Base-by-base conservation (phyloP, 2,113 vertebrate species). In the Sterrhoptilus dennistouni region DNA sequence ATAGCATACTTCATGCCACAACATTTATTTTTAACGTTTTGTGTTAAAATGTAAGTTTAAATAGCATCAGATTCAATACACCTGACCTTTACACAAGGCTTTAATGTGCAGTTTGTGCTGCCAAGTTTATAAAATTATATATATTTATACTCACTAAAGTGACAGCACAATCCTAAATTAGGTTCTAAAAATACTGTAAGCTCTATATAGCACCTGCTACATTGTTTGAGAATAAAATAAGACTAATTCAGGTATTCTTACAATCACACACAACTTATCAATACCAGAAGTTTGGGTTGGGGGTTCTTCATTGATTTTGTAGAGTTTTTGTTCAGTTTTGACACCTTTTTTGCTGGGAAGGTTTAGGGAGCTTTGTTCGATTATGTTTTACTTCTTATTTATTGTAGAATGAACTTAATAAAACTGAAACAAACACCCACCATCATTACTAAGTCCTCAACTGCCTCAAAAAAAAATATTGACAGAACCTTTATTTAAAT, bases 161-260 rank as follows among this genome's bases (percentile, higher is more conserved):
- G 52, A 83, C 66, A 89, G 60, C 27, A 93, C 15, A 93, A 89
- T 76, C 60, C 64, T 79, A 90, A 91, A 94, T 81, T 90, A 90
- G 83, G n/a, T 81, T 82, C 60, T 88, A 94, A 93, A 89, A 94
- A 69, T 66, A 89, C 38, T 40, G 3, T 44, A 61, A 84, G 15
- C 21, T 87, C 42, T 65, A 72, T 74, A 63, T 42, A 79, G 66
- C 66, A 91, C 27, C 63, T 89, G 24, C 14, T 87, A 78, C 49
- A 66, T 64, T 56, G 65, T 92, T 79, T 65, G 13, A 80, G 20
- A 81, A 57, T 49, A 50, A 27, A 54, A 35, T 57, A 59, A n/a
- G 4, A n/a, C 36, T 52, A 12, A 91, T 47, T 74, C 11, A 78
- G 76, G 33, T 50, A 16, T 49, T 90, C 31, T 91, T 84, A 70